Base-by-base conservation (phyloP, 2,888 invertebrate species). In the Antheraea yamamai region DNA sequence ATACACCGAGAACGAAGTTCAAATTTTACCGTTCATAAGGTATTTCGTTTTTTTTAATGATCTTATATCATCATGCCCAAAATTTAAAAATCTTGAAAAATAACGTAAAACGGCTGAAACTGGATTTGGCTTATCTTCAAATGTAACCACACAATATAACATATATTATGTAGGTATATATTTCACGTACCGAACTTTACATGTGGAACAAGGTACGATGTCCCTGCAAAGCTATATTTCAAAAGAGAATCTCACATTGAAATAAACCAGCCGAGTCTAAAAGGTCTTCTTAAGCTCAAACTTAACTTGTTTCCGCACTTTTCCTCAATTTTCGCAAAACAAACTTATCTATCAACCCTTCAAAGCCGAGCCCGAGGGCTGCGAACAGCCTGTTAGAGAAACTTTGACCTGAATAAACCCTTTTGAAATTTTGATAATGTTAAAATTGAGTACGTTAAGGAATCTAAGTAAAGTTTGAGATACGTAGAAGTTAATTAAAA, bases 281-380 rank as follows among this genome's bases (percentile, higher is more conserved):
- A 66, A 39, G 70, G n/a, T 39, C 70, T 70, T 66, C 64, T 70
- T 39, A 70, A 70, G 70, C 70, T 70, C n/a, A 70, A 39, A 70
- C 66, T 30, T 16, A 35, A 68, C 70, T 39, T 70, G 39, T 70
- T 70, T 66, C 64, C 4, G 26, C 16, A 66, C 16, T 66, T 66
- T 66, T 66, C 64, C 64, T 66, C 61, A 61, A 61, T 61, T 61
- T 61, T 35, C 68, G 1, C 30, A 39, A 70, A 70, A 70, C 70
- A 70, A 66, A 39, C 70, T 70, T 70, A 70, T 70, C 70, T 70
- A 35, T 39, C 39, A 70, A 70, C 70, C 39, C 70, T 70, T 70
- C 70, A 70, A 70, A 70, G 70, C 20, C 20, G 30, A 70, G 39
- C 70, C 70, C 39, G 39, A n/a, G 70, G 70, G 39, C 18, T 70